Base-by-base conservation (phyloP, 2,888 invertebrate genomes). In the Melanargia galathea region DNA sequence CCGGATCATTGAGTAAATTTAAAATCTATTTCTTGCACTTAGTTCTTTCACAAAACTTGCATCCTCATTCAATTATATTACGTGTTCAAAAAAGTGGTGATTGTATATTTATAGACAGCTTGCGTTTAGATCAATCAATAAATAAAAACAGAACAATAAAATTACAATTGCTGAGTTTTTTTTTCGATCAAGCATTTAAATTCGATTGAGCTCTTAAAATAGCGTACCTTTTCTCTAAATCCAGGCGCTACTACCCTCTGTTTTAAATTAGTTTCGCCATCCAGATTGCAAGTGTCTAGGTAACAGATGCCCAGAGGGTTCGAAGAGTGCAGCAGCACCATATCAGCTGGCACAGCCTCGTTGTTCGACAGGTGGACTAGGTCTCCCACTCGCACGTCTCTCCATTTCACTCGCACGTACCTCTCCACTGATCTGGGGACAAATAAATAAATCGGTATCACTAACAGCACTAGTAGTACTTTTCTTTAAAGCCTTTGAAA, bases 221-320 rank as follows among this genome's bases (percentile, higher is more conserved):
- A 35, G 20, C 33, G 5, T 30, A 95, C 95, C 93, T 94, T 94
- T 70, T 95, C 94, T 65, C 92, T 91, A 78, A 96, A 95, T 13
- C 96, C 96, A 40, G 94, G 86, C n/a, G 95, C 95, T 51, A 97
- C 96, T 81, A 97, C 94, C 72, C 98, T 93, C 81, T 98, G 97
- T 83, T 99, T 99, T 67, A 99, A 92, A 89, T 98, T 99, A 51
- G 97, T 97, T 89, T 99, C 99, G 10, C 99, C 99, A 80, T 99
- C 99, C 78, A 99, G 92, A 89, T 99, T 98, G 80, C 97, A 97
- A 0, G 99, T 99, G 87, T 99, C 99, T 71, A 99, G 94, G 87
- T 97, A 98, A 81, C 98, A 98, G 64, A 96, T 92, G 46, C 98
- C 98, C 78, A 95, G 93, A 8, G 95, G 93, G 87, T 97, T 98